Percentiles rank a stretch among this genome's conserved stretches.
Conservation (phyloP, 2,113 vertebrate species). For the Campylorhamphus procurvoides region DNA sequence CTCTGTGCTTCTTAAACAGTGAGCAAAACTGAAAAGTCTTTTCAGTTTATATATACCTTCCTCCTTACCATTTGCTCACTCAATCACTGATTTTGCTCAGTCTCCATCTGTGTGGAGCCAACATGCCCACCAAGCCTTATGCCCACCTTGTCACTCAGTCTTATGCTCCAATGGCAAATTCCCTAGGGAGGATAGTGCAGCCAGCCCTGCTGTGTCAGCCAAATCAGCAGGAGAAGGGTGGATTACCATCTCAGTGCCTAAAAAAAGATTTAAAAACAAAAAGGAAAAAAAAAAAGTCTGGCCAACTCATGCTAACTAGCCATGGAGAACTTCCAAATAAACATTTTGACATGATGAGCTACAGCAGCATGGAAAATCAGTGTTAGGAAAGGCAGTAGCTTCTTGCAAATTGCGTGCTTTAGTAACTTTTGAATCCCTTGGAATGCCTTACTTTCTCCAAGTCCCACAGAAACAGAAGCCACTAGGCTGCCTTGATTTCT, state of each 20-base stretch:
- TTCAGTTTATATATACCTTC: constrained; percentile 3
- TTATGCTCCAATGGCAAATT: background rate
- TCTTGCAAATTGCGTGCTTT: background rate
- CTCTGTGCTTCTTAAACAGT: constrained; percentile 7
- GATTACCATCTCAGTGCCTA: background rate
- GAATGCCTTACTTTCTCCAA: background rate
- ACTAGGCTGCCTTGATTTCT: background rate
- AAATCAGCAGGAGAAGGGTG: background rate
- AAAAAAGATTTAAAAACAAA: background rate
- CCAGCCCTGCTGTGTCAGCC: background rate
- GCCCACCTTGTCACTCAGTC: constrained; percentile 4
- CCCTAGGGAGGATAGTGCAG: background rate
- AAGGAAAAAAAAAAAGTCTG: background rate
- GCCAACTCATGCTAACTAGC: background rate
- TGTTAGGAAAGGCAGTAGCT: background rate
- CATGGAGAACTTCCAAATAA: background rate
- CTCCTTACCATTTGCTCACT: constrained; percentile 62
- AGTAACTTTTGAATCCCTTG: background rate
- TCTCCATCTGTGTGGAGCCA: constrained; percentile 53
- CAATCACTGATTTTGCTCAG: constrained; percentile 39
- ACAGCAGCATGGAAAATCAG: background rate
- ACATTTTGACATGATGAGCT: background rate
- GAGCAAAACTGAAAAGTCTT: constrained; percentile 31
- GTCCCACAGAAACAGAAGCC: background rate
- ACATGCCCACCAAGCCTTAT: constrained; percentile 51